Evolutionary conservation across 2,797 vertebrate genomes (phyloP).

Genomic region (Microtus obscurus): DNA sequence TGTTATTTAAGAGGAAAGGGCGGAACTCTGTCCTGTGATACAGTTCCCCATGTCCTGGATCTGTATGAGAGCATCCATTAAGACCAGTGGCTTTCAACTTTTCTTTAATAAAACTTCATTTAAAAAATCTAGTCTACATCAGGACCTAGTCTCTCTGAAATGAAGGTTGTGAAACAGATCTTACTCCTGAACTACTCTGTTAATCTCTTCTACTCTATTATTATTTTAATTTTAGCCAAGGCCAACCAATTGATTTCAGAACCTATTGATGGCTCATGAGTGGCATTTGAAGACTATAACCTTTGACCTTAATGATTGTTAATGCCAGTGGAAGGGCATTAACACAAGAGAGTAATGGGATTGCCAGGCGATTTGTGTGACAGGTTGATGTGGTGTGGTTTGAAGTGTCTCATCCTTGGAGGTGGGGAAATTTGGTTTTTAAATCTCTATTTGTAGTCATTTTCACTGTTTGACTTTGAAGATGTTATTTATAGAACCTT

Average conservation of each 20-base stretch:
- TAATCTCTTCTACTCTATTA: not conserved
- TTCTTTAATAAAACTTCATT: constrained; percentile 2
- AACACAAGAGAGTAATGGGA: not conserved
- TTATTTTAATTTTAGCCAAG: constrained; percentile 1
- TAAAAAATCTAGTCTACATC: constrained; percentile 1
- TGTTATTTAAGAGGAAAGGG: constrained; percentile 52
- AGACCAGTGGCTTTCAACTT: constrained; percentile 8
- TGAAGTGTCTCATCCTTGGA: constrained; percentile 51
- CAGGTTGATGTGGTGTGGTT: not conserved
- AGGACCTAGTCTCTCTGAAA: not conserved
- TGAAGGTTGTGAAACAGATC: not conserved
- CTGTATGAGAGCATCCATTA: not conserved
- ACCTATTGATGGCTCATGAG: constrained; percentile 9
- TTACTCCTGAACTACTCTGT: not conserved
- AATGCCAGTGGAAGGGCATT: not conserved
- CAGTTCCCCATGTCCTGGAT: not conserved
- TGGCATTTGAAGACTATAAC: constrained; percentile 44
- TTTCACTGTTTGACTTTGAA: constrained; percentile 57
- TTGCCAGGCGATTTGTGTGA: not conserved
- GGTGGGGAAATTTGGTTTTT: constrained; percentile 52
- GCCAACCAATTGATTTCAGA: constrained; percentile 42
- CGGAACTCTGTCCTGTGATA: not conserved
- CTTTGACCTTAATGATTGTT: constrained; percentile 3
- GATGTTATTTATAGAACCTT: constrained; percentile 9
- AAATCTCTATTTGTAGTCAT: constrained; percentile 37